Evolutionary conservation across 2,888 invertebrate species (phyloP).

Genomic region (Agrilus biguttatus): DNA sequence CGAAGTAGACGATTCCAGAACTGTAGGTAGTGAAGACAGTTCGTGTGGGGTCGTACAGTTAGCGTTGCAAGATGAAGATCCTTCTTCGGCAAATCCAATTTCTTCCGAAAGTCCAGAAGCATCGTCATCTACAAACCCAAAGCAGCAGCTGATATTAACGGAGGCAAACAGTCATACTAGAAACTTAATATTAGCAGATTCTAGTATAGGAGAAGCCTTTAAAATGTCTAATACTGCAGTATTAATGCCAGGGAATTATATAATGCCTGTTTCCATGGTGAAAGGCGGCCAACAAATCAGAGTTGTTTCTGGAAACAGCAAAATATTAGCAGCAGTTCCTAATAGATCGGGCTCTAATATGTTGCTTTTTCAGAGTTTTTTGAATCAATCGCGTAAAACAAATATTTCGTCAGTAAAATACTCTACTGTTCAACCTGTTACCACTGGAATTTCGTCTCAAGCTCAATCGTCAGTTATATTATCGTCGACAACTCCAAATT

Average conservation of each 20-base stretch:
- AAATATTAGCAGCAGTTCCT: conserved; percentile 37
- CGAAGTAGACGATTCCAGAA: conserved; percentile 50
- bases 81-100: conserved; percentile 32
- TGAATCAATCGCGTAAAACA: conserved; percentile 48
- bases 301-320: conserved; percentile 55
- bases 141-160: conserved; percentile 24
- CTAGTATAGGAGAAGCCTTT: conserved; percentile 45
- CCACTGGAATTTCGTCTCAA: conserved; percentile 30
- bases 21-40: conserved; percentile 64
- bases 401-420: conserved; percentile 42
- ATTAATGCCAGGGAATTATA: conserved; percentile 57
- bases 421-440: conserved; percentile 27
- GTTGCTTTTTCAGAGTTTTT: conserved; percentile 48
- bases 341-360: conserved; percentile 44
- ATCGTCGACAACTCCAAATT: conserved; percentile 25
- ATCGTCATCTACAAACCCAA: conserved; percentile 17
- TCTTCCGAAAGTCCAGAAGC: conserved; percentile 32
- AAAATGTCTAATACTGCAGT: conserved; percentile 51
- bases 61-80: conserved; percentile 42
- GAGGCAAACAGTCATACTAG: conserved; percentile 30
- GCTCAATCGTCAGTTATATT: conserved; percentile 31
- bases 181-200: conserved; percentile 44
- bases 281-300: conserved; percentile 60
- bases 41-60: conserved; percentile 51
- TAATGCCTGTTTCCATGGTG: conserved; percentile 55